Evolutionary conservation across 2,113 vertebrate genomes (phyloP), one percentile per base, ranked within the genome.

Genomic region (Epinephelus cyanopodus): DNA sequence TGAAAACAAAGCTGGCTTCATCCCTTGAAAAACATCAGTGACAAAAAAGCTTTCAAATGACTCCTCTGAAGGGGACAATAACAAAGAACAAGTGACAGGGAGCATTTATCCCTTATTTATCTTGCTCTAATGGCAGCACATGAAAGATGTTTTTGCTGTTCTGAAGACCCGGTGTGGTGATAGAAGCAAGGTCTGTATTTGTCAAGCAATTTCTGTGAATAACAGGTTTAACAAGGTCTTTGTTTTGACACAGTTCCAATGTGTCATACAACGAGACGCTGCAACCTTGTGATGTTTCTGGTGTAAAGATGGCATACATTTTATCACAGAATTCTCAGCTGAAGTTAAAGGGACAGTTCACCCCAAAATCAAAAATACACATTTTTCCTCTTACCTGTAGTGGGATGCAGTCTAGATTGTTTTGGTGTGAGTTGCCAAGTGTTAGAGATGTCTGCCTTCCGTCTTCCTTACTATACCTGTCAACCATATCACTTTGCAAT

Each of bases 1-100:
- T 66, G 81, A 83, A 89, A 92, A 91, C 80, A 90, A 88, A 88
- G 74, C 60, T 54, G 4, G n/a, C 56, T n/a, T 47, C 56, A 50
- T 60, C 42, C 58, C 37, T 74, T 21, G 29, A 42, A 82, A 86
- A 82, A 83, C 74, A 71, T 74, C 57, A 70, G 6, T 33, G 77
- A 79, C 78, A 37, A 75, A 80, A 89, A 83, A 66, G 60, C 80
- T 82, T 85, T 79, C 19, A 76, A 74, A 77, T 69, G 72, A 57
- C 64, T 77, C 50, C 60, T 57, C 17, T 87, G 82, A 81, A 81
- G 69, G 50, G 68, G 85, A 77, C 81, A 54, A 57, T 39, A 57
- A 87, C 76, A 83, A 78, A 84, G 57, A 77, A 52, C 66, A 25
- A 70, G 66, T 78, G 83, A 66, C 84, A 72, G 82, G 60, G 62